Evolutionary conservation across 2,797 vertebrate species (phyloP), one percentile per base, ranked within the genome.

Genomic region (Anolis apletophallus): DNA sequence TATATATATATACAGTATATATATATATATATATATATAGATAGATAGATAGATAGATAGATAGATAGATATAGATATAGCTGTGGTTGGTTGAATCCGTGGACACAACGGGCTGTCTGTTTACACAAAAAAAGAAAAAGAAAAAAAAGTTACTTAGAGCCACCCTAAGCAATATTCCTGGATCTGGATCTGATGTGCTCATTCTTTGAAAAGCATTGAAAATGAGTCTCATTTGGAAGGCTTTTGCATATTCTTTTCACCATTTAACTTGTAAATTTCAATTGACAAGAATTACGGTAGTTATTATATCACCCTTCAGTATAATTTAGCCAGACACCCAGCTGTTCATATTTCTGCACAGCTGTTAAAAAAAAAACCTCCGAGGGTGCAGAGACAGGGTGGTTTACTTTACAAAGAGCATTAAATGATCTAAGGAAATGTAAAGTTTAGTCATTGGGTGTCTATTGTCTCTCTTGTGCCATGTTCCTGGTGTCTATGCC

Each of bases 211-310:
- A 52, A 29, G 14, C 29, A 61, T 71, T 52, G 79, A 82, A 52
- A 83, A 85, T 76, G 57, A 46, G 40, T 67, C 34, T 19, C 68
- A 57, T 88, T 90, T 91, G 89, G 54, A 19, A 52, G 34, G 36
- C 32, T 55, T 86, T 81, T 52, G 29, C 21, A 40, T 81, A 75
- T n/a, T 59, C 71, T 74, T 46, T 75, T 59, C 78, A 88, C 50
- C 34, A 61, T 91, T 81, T 88, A 83, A 85, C 89, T 90, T 88
- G 59, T 86, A 91, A 87, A 81, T 46, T 67, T 84, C 57, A 78
- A 74, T 19, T 67, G 71, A 36, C 52, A 72, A 79, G 77, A 71
- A 89, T 46, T 85, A 40, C 40, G 2, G 40, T 40, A 52, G 64
- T 80, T 88, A 81, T 50, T 91, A 87, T 79, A 69, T 87, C 68